Base-by-base conservation (phyloP, 2,888 invertebrate species). In the Nemotelus nigrinus region DNA sequence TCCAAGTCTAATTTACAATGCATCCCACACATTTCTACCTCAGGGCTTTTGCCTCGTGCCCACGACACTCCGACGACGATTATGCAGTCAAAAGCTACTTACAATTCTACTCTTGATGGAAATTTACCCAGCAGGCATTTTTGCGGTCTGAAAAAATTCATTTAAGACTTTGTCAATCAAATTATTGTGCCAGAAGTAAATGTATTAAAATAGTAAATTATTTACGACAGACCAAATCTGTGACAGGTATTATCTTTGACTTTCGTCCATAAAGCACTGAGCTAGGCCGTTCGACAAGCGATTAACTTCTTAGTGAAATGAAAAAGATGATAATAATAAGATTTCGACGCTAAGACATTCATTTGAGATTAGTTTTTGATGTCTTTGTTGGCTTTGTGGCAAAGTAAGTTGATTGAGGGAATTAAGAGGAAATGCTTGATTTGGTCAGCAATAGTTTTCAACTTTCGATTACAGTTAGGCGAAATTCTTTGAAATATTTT, bases 41-140 rank as follows among this genome's bases (percentile, higher is more conserved):
- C 55, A 55, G 70, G 70, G 70, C 55, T 55, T 70, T 70, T 70
- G 70, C 55, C 70, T 70, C 70, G 70, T 70, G 70, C 70, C 70
- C 55, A 70, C 70, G 41, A 70, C 55, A 53, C 53, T 70, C 55
- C 53, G 55, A 53, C 43, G 55, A 70, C 53, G 53, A 70, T 70
- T 70, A 70, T 41, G 70, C 47, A 55, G 70, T 55, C 44, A 41
- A 53, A 70, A 55, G 70, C 70, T 70, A 70, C 70, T 70, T 53
- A 63, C 2, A 6, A 10, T 47, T 39, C 65, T 25, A 65, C 45
- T 44, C 65, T n/a, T 47, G n/a, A 64, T 48, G 48, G 47, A 67
- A 67, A 55, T 53, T 55, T 50, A 70, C 70, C 70, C 70, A 53
- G 55, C 55, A 70, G 70, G 53, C 70, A 70, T 70, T 70, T 63